Evolutionary conservation across 2,888 invertebrate species (phyloP), one percentile per base, ranked within the genome.

Genomic region (Polyploca ridens): DNA sequence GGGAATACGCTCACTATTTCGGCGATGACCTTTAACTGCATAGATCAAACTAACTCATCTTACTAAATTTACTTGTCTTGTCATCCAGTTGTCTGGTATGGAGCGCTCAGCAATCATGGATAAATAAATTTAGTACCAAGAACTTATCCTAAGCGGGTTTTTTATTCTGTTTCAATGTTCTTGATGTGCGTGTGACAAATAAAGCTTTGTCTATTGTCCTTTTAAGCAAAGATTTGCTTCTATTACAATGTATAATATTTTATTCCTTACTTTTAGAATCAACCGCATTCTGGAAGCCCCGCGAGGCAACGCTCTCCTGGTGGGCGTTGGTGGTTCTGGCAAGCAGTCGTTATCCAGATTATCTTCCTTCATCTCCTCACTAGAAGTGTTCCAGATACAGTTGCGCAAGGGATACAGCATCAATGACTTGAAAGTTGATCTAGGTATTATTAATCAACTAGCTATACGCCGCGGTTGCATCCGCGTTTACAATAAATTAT

Each of bases 271-370:
- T 44, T 69, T 54, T 80, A 96, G 97, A 73, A 99, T 99, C 68
- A 99, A 98, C 87, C 96, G 99, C 65, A 99, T 99, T 73, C 90
- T 99, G 79, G 99, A 99, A 89, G 96, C 97, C 1, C 98, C 99
- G 0, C 95, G 98, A 76, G 99, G 99, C 14, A 98, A 99, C 85
- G 99, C 98, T 0, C 91, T 99, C 35, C 90, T 99, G 16, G 97
- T 99, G 33, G 99, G 99, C 35, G 99, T 99, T 0, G 99, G 99
- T 57, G 99, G 99, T 44, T 98, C 98, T 65, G 99, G 99, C 62
- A 99, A 99, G 85, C 99, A 99, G 88, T 98, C 98, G 5, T 92
- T 99, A 58, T 97, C 98, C 0, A 94, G 98, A 64, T 93, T 99
- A 19, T 97, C 99, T 0, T 96, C 98, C 0, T 99, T 97, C 84